Base-by-base conservation (phyloP, 2,888 invertebrate species). In the Plagodis pulveraria region DNA sequence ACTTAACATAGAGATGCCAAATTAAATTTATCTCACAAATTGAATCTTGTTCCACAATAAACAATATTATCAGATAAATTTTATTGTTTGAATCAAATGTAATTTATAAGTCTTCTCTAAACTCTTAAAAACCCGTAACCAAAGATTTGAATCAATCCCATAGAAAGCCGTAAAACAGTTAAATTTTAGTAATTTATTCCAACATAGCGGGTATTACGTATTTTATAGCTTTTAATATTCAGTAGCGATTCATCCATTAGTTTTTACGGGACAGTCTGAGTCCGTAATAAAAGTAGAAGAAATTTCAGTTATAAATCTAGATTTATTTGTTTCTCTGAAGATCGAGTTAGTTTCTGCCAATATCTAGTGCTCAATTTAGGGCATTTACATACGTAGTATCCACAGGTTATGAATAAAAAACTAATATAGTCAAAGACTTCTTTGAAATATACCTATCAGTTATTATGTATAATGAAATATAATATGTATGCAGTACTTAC, bases 251-350 rank as follows among this genome's bases (percentile, higher is more conserved):
- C 57, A 50, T 51, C 58, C 54, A 65, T 65, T 62, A 62, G 62
- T 71, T 70, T 70, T 71, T 66, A 69, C 66, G 56, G 62, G 58
- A 44, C 65, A 69, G 69, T 72, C 47, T 59, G 65, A 59, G 57
- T 59, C 61, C 40, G 61, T 62, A 68, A 72, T 71, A 72, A 72
- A 72, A 70, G 56, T 52, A 63, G 63, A 65, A 64, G 65, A 66
- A 69, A 69, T 60, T 66, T 61, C 49, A 56, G 69, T 60, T 58
- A 69, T 70, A 73, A 76, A 76, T 74, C 74, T 71, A 76, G 73
- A 74, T 72, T 76, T 72, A 73, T 73, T 67, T 65, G 58, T 52
- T 58, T 61, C 69, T 67, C 68, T 69, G 62, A 65, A 64, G 70
- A 70, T 71, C 69, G 65, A 63, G 66, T 43, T 46, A 35, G 50